Conservation (phyloP, 2,888 invertebrate genomes). For the Harmothoe impar region DNA sequence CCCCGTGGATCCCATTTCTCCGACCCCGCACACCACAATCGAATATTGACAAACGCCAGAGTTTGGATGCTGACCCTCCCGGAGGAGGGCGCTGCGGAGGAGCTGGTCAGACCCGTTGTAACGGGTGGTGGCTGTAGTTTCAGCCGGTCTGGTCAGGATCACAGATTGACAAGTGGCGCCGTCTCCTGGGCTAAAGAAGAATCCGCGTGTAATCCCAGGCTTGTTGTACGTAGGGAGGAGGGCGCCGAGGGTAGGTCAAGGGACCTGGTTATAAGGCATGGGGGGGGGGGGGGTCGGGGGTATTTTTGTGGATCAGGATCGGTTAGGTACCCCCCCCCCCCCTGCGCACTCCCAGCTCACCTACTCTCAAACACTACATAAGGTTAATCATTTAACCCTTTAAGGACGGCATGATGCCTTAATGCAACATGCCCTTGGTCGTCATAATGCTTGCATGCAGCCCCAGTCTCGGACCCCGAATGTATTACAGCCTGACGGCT, state of each 20-base stretch:
- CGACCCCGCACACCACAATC: neutral
- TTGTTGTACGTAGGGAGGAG: neutral
- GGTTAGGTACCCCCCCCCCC: neutral
- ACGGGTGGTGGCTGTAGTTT: neutral
- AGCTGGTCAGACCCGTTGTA: neutral
- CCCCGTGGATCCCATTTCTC: constrained; percentile 22
- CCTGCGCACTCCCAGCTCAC: no score
- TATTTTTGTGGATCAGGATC: neutral
- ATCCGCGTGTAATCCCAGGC: neutral
- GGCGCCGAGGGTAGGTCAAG: neutral
- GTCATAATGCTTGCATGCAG: no score
- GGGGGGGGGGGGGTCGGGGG: neutral
- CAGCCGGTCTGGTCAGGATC: neutral
- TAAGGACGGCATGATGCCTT: no score
- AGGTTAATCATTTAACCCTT: no score
- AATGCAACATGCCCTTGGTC: no score
- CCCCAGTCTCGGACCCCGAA: no score
- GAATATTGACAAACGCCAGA: constrained; percentile 39
- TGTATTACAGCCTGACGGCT: no score
- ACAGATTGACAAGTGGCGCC: neutral
- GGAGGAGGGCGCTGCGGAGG: neutral
- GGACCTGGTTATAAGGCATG: neutral
- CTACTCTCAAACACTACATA: no score
- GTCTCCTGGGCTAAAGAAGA: neutral
- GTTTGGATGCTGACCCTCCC: neutral